phyloP scores from a whole-genome alignment of 2,797 vertebrate genomes.

The Sphenopsis melanotis region DNA sequence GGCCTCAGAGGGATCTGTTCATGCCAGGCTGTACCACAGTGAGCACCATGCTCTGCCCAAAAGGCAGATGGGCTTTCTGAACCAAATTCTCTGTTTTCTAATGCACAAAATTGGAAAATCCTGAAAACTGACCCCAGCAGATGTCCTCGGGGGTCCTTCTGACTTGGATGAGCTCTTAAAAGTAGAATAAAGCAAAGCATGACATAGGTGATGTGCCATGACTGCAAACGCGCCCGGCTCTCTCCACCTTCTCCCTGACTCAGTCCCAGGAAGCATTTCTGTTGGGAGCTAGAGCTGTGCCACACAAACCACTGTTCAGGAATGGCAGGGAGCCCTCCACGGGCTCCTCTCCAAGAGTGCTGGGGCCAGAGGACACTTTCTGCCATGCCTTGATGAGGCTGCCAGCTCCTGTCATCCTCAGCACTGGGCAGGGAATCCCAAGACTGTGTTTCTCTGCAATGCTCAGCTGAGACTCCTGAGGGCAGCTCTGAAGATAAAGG shows the following conservation, averaged over 20 bases:
- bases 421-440: neutral
- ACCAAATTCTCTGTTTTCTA: neutral
- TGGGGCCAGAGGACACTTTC: neutral
- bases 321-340: neutral
- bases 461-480: neutral
- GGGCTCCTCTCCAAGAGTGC: neutral
- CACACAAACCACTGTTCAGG: neutral
- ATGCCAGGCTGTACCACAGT: neutral
- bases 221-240: fast-evolving
- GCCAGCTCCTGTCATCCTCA: neutral
- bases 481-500: neutral
- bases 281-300: neutral
- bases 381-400: neutral
- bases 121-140: neutral
- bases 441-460: neutral
- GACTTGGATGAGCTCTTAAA: neutral
- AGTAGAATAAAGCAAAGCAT: neutral
- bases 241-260: neutral
- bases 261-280: neutral
- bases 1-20: neutral
- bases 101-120: neutral
- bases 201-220: neutral
- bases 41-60: neutral
- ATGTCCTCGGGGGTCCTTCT: neutral
- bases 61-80: neutral